These are phyloP conservation scores for zebrafish (Danio rerio) DNA, from an alignment of 2,113 vertebrate species.

Conservation along the genomic window DNA sequence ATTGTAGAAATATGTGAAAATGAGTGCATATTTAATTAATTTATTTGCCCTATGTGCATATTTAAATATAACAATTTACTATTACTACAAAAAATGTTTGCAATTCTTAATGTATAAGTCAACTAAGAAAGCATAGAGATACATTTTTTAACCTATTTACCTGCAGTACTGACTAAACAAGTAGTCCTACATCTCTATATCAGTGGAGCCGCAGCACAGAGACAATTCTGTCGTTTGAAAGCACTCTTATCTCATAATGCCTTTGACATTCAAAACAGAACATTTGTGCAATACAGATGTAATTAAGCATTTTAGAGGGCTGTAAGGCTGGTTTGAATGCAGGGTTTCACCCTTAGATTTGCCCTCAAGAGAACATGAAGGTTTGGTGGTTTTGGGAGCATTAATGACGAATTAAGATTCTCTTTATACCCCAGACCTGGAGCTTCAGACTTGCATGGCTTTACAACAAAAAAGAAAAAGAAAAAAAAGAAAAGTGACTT, in stretches of 20 bases:
- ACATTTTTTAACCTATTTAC: no score
- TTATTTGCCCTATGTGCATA: no score
- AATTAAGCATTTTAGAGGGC: background rate
- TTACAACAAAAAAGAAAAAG: slow-evolving; percentile 1
- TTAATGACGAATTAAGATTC: slow-evolving; percentile 8
- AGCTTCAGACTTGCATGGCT: background rate
- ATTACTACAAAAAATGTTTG: no score
- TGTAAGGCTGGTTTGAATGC: background rate
- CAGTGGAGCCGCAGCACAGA: background rate
- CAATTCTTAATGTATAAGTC: no score
- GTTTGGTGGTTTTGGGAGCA: slow-evolving; percentile 10
- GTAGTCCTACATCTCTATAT: background rate
- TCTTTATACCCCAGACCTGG: background rate
- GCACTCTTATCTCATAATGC: background rate
- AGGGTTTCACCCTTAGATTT: slow-evolving; percentile 1
- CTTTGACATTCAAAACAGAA: background rate
- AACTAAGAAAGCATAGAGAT: no score
- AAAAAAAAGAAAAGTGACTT: background rate
- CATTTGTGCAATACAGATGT: no score
- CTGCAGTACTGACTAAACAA: background rate
- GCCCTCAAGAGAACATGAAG: slow-evolving; percentile 1
- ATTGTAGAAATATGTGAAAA: no score
- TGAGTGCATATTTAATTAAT: no score
- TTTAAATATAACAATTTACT: no score
- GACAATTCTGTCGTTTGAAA: background rate